Conservation (phyloP, 2,797 vertebrate genomes). For the Sebastes reedi region DNA sequence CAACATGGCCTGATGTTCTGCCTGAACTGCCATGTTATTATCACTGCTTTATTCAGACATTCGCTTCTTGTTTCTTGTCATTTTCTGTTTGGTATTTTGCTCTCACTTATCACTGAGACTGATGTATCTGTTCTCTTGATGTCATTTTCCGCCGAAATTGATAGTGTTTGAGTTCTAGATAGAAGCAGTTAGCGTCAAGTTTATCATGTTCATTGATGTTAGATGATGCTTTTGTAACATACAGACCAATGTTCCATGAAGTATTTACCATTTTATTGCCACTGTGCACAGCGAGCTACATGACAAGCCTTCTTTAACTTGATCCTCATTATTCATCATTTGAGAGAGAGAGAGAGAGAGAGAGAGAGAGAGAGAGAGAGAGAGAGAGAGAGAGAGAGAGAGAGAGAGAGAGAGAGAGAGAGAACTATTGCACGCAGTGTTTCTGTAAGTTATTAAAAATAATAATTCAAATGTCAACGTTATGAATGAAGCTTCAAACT, state of each 20-base stretch:
- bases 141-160: neutral
- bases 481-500: too few species aligned
- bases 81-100: slow-evolving; percentile 4
- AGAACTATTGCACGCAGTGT: too few species aligned
- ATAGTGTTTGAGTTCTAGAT: neutral
- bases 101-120: slow-evolving; percentile 10
- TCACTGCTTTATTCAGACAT: neutral
- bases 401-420: too few species aligned
- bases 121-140: slow-evolving; percentile 13
- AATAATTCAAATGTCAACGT: too few species aligned
- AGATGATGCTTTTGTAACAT: neutral
- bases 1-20: slow-evolving; percentile 8
- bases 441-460: too few species aligned
- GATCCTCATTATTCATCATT: neutral
- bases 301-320: neutral
- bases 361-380: too few species aligned
- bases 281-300: neutral
- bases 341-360: too few species aligned
- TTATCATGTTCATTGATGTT: neutral
- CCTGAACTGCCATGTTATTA: slow-evolving; percentile 4
- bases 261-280: neutral
- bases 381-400: too few species aligned
- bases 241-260: neutral
- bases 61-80: slow-evolving; percentile 7
- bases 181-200: neutral